Conservation (phyloP, 2,113 vertebrate genomes). For the Manacus vitellinus region DNA sequence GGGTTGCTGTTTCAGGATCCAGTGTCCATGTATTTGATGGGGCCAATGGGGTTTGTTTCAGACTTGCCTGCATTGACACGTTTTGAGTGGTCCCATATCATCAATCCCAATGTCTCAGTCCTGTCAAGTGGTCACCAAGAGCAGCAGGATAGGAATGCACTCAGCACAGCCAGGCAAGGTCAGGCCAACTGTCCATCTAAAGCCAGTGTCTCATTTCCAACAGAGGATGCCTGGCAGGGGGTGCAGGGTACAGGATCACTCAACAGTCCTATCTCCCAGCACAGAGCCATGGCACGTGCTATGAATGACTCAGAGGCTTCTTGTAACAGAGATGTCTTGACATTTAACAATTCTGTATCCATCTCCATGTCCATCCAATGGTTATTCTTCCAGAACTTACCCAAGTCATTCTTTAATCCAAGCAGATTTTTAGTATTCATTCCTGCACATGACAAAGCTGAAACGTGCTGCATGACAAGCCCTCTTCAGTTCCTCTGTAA, state of each 20-base stretch:
- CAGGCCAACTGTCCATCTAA: background rate
- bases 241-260: background rate
- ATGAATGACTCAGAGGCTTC: background rate
- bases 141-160: background rate
- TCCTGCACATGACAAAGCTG: background rate
- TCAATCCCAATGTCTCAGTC: background rate
- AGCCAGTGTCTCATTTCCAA: background rate
- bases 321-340: background rate
- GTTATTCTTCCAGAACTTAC: background rate
- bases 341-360: background rate
- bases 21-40: fast-evolving
- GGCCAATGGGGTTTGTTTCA: background rate
- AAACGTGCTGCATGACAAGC: background rate
- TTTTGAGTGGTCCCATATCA: background rate
- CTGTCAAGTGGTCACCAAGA: background rate
- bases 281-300: background rate
- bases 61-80: background rate
- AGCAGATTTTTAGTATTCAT: background rate
- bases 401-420: background rate
- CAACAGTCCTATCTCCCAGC: fast-evolving
- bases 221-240: background rate
- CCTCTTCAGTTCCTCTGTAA: background rate
- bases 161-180: background rate
- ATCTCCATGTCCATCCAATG: background rate
- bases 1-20: background rate